Conservation (phyloP, 2,797 vertebrate species). For the Sebastes trivittatus region DNA sequence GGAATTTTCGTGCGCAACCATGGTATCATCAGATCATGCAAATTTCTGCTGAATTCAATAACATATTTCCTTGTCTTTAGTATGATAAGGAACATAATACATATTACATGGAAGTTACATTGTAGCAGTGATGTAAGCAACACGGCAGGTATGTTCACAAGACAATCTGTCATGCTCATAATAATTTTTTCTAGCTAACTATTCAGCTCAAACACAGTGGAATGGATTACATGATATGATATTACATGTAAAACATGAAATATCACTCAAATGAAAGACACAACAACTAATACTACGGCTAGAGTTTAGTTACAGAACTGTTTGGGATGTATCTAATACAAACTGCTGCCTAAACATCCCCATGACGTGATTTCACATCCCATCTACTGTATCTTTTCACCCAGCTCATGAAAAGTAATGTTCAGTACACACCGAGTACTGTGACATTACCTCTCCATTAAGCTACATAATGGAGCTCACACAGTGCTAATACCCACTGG, state of each 20-base stretch:
- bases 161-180: conserved; percentile 23
- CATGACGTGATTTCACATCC: background rate
- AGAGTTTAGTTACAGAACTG: background rate
- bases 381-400: background rate
- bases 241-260: conserved; percentile 11
- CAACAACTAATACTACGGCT: background rate
- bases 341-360: background rate
- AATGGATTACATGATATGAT: conserved; percentile 24
- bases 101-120: conserved; percentile 3
- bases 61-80: background rate
- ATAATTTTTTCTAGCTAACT: background rate
- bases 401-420: conserved; percentile 17
- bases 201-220: background rate
- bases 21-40: background rate
- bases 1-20: too few relatives aligned
- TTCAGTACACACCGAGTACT: conserved; percentile 23
- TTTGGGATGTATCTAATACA: conserved; percentile 9
- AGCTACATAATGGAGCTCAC: conserved; percentile 33
- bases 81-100: background rate
- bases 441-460: background rate
- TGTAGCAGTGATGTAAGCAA: background rate
- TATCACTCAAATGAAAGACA: conserved; percentile 19
- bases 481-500: conserved; percentile 13
- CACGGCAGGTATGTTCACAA: background rate
- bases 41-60: background rate